These are phyloP conservation scores for Hippopotamus amphibius DNA, from an alignment of 2,113 vertebrate genomes.

Conservation along the genomic window DNA sequence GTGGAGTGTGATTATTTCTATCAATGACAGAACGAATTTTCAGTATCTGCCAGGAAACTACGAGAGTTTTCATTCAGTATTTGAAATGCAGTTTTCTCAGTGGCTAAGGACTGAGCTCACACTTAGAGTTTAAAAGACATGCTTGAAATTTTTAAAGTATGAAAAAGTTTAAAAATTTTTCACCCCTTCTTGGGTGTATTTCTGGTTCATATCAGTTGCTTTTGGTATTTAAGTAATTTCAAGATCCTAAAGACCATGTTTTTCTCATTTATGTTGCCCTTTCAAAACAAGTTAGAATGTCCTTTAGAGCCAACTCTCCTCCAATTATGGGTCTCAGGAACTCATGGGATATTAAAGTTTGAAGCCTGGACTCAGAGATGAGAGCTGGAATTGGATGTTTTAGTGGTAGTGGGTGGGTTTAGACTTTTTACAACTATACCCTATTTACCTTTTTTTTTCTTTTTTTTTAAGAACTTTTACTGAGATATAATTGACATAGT, in stretches of 20 bases:
- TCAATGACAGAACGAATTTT: not conserved
- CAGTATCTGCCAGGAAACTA: not conserved
- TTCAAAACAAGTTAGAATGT: conserved; percentile 14
- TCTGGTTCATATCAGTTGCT: not conserved
- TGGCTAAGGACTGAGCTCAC: not conserved
- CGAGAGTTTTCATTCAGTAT: not conserved
- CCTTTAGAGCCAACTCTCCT: not conserved
- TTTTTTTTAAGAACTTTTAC: not conserved
- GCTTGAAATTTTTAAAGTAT: not conserved
- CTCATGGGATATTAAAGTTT: not conserved
- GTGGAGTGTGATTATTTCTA: not conserved
- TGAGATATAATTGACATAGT: too few species aligned
- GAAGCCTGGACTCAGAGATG: not conserved
- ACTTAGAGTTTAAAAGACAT: not conserved
- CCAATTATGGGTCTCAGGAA: not conserved
- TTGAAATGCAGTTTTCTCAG: conserved; percentile 19
- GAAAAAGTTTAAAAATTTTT: not conserved
- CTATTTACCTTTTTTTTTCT: not conserved
- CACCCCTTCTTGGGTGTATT: not conserved
- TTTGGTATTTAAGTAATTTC: not conserved
- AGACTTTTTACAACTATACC: not conserved
- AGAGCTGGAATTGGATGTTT: not conserved
- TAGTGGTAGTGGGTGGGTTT: not conserved
- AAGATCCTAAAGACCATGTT: not conserved
- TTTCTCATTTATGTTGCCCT: not conserved